Evolutionary conservation across 2,888 invertebrate genomes (phyloP), one percentile per base, ranked within the genome.

Genomic region (Caenorhabditis angaria): DNA sequence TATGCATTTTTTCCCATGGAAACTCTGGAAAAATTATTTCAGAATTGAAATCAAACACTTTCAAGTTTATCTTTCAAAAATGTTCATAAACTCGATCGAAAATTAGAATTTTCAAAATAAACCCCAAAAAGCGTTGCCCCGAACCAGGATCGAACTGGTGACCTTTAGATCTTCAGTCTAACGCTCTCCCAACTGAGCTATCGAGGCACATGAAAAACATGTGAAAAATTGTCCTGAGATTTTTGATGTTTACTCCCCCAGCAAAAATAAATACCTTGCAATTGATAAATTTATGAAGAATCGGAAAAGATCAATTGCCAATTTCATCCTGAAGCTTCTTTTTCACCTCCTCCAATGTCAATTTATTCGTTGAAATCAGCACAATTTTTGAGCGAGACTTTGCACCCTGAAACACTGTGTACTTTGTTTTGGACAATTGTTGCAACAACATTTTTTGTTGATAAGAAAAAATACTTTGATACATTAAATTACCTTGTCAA

Each of bases 401-500:
- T 55, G 83, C 81, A 41, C 82, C 82, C 82, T 82, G 67, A 41
- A 81, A 56, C 2, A 10, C 18, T 22, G 8, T 1, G 10, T 10
- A 14, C 25, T 1, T 14, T 12, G n/a, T 24, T 51, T 60, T 20
- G 1, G 1, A 61, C 24, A 5, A 24, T n/a, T n/a, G n/a, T 14
- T 22, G 29, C 6, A 6, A 62, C 3, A 28, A 50, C 50, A 22
- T 47, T 18, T 8, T 32, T 18, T 28, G 18, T 25, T 24, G 24
- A 51, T 20, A 20, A 51, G 20, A 57, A 28, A 27, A 41, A 1
- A 6, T n/a, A 35, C 51, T 65, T 58, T 27, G 48, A 22, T 25
- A 35, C 32, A 48, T 20, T 56, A 22, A 61, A 18, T 22, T 51
- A 91, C 91, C 88, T 90, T 90, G 69, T 92, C 92, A 60, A 93